phyloP scores from a whole-genome alignment of 2,888 invertebrate genomes.

The Lycophotia porphyrea region DNA sequence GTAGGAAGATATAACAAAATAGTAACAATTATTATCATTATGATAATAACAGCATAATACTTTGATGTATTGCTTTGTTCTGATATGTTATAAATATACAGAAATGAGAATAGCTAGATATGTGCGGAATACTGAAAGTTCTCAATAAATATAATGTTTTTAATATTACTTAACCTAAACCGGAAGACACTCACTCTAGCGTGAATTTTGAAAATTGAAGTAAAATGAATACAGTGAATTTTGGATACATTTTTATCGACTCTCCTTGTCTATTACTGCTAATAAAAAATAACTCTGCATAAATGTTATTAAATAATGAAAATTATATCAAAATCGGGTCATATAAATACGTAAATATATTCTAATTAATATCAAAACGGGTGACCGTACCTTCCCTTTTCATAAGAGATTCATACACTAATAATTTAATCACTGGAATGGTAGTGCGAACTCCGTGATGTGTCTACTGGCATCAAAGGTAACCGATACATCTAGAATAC shows the following conservation, averaged over 20 bases:
- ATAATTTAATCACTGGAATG: constrained; percentile 58
- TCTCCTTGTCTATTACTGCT: not conserved
- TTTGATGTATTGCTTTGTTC: constrained; percentile 31
- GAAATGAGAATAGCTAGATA: constrained; percentile 7
- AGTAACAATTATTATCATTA: not conserved
- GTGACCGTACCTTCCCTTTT: constrained; percentile 38
- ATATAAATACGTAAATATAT: constrained; percentile 6
- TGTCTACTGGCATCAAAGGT: constrained; percentile 43
- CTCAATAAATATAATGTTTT: constrained; percentile 52
- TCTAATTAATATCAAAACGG: constrained; percentile 19
- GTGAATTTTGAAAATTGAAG: constrained; percentile 26
- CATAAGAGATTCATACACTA: constrained; percentile 57
- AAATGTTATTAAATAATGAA: constrained; percentile 3
- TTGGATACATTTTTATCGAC: not conserved
- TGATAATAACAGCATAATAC: not conserved
- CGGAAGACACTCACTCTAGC: constrained; percentile 56
- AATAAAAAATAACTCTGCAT: not conserved
- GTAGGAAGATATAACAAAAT: not conserved
- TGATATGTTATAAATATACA: constrained; percentile 48
- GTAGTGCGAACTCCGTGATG: constrained; percentile 26
- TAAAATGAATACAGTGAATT: not conserved
- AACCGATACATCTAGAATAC: constrained; percentile 56
- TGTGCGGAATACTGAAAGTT: constrained; percentile 55
- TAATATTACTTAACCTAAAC: constrained; percentile 54
- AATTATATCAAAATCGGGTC: constrained; percentile 6